These are phyloP conservation scores for Apostichopus parvimensis DNA, from an alignment of 35 echinoderm and acorn worm genomes.

Conservation along the genomic window DNA sequence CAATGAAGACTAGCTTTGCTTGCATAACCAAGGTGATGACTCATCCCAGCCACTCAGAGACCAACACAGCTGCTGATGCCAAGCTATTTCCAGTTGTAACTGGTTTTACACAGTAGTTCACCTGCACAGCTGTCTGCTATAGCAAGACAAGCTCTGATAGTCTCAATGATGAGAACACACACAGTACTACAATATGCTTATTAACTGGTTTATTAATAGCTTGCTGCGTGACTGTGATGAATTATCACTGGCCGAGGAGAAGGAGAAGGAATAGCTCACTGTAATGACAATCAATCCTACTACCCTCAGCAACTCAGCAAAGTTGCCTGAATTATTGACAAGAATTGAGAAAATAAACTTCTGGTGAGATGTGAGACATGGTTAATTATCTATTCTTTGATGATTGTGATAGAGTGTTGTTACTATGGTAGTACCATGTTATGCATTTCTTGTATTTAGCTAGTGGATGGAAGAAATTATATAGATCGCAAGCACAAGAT, in stretches of 20 bases:
- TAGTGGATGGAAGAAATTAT: too few species aligned
- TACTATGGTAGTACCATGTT: too few species aligned
- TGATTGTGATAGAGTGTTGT: too few species aligned
- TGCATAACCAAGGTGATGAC: slow-evolving; percentile 5
- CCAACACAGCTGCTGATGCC: slow-evolving; percentile 25
- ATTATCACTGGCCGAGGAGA: too few species aligned
- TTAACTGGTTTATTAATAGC: not conserved
- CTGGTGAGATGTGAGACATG: too few species aligned
- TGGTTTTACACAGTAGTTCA: not conserved
- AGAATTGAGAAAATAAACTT: not conserved
- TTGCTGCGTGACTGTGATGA: too few species aligned
- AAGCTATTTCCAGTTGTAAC: not conserved
- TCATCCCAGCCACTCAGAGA: not conserved
- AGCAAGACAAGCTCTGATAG: not conserved
- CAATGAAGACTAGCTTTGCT: slow-evolving; percentile 2
- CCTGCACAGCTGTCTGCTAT: not conserved
- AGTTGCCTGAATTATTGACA: not conserved
- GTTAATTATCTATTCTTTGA: too few species aligned
- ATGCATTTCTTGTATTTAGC: too few species aligned
- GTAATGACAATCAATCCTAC: too few species aligned
- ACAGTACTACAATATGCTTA: not conserved
- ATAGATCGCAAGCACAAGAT: too few species aligned
- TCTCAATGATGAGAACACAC: not conserved
- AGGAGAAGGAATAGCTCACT: too few species aligned
- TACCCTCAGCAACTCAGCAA: not conserved